Base-by-base conservation (phyloP, 2,113 vertebrate species). In the Siniperca chuatsi region DNA sequence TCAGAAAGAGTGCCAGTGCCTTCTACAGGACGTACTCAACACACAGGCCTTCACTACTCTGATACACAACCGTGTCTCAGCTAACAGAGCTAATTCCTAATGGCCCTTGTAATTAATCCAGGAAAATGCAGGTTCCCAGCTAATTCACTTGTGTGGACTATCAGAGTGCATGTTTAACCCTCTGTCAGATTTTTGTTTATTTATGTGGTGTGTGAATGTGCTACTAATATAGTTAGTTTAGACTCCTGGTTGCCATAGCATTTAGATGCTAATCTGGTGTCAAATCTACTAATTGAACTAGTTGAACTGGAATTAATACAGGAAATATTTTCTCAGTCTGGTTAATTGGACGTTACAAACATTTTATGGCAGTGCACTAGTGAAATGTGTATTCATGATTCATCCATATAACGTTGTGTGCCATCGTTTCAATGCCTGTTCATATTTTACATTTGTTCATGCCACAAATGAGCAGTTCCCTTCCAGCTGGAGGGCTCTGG, bases 1-100 rank as follows among this genome's bases (percentile, higher is more conserved):
- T 40, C n/a, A 50, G 54, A 48, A 50, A 64, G 73, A 20, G 58
- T 57, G 85, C 75, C 84, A 44, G 90, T 87, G 91, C 91, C 92
- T 93, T 89, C 73, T 60, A 54, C 73, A 76, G 81, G 75, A 89
- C 68, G 23, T n/a, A 1, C 35, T 44, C 57, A 60, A 75, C 66
- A 83, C 75, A 74, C 78, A 76, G 66, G 82, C 79, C 88, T 89
- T 92, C 73, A n/a, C 42, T 69, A 25, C 37, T 87, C 42, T 2
- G 1, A 29, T 12, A 42, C 55, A 46, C 57, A 21, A 20, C 61
- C 3, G 10, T 12, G 16, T 66, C 50, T 35, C 62, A 5, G 73
- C 55, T 67, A 50, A 60, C 23, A 23, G 20, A 65, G 46, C 75
- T 75, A 23, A 76, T 15, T 35, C 52, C 48, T n/a, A 15, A 9